Evolutionary conservation across 2,888 invertebrate genomes (phyloP).

Genomic region (Rhagium mordax): DNA sequence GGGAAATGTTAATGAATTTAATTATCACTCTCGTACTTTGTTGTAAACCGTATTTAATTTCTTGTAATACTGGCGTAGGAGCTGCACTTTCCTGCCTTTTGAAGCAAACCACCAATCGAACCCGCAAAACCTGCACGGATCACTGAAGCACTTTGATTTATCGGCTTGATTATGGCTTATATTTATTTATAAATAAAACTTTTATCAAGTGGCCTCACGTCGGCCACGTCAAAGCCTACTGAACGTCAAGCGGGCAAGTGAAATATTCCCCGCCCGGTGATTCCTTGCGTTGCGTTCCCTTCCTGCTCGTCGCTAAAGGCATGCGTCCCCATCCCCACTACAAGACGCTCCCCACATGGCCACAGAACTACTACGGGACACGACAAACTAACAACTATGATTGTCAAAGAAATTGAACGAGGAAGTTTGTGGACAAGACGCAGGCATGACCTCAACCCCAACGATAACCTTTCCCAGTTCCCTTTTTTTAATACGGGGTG

Average conservation of each 20-base stretch:
- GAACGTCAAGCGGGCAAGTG: constrained; percentile 48
- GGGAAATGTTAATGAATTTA: constrained; percentile 3
- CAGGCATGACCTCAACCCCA: constrained; percentile 66
- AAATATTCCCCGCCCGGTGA: constrained; percentile 59
- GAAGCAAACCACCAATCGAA: background rate
- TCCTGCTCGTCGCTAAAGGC: constrained; percentile 62
- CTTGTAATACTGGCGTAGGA: background rate
- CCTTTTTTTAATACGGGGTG: background rate
- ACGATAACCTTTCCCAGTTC: constrained; percentile 61
- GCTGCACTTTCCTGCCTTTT: background rate
- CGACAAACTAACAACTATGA: constrained; percentile 60
- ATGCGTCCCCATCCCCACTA: constrained; percentile 61
- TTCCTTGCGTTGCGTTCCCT: constrained; percentile 57
- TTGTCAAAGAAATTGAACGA: constrained; percentile 62
- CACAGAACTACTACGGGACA: constrained; percentile 51
- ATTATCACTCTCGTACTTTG: constrained; percentile 3
- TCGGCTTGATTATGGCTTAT: background rate
- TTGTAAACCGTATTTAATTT: background rate
- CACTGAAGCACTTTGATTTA: background rate
- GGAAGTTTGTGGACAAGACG: constrained; percentile 46
- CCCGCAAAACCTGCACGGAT: background rate
- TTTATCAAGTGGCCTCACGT: constrained; percentile 5
- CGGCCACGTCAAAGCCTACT: constrained; percentile 57
- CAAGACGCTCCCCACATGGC: constrained; percentile 59
- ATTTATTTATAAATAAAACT: background rate